Base-by-base conservation (phyloP, 1,140 invertebrate species). In the Thaumatotibia leucotreta region DNA sequence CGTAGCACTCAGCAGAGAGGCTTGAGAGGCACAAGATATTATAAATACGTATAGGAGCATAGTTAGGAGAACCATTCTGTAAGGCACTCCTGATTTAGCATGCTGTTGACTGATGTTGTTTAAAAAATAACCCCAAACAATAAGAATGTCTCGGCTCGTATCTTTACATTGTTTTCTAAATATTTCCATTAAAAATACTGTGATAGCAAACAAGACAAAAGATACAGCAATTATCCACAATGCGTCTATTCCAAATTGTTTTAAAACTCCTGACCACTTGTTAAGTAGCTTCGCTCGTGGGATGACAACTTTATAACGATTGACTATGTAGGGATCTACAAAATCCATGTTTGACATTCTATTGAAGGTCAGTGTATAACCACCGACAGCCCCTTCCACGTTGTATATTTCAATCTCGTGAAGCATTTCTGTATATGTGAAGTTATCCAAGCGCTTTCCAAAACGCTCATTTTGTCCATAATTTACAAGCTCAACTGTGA, bases 11-110 rank as follows among this genome's bases (percentile, higher is more conserved):
- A 32, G 24, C 9, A 73, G 31, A 31, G 24, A 66, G 3, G 66
- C 63, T 61, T 73, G 72, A 4, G 67, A 20, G 22, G 63, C 23
- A 52, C 33, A 70, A 3, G 66, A 58, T 20, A 74, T 14, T 20
- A 77, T 49, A 5, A 74, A 72, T 1, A 64, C 54, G 9, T 67
- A 66, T 17, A 67, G 32, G 17, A 75, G 45, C 14, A 77, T 20
- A 31, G 23, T 45, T 4, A 27, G 20, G 2, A 73, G 32, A n/a
- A n/a, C n/a, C n/a, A n/a, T n/a, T n/a, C n/a, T n/a, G n/a, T n/a
- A n/a, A n/a, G n/a, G n/a, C n/a, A 63, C 35, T 9, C 45, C 62
- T 1, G 33, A 3, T 23, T 35, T 62, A 4, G 64, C 67, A 0
- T 54, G 63, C 14, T 33, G 63, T 5, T 52, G 32, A 24, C 4